phyloP scores from a whole-genome alignment of 2,888 invertebrate species.

The Drosophila paranaensis region DNA sequence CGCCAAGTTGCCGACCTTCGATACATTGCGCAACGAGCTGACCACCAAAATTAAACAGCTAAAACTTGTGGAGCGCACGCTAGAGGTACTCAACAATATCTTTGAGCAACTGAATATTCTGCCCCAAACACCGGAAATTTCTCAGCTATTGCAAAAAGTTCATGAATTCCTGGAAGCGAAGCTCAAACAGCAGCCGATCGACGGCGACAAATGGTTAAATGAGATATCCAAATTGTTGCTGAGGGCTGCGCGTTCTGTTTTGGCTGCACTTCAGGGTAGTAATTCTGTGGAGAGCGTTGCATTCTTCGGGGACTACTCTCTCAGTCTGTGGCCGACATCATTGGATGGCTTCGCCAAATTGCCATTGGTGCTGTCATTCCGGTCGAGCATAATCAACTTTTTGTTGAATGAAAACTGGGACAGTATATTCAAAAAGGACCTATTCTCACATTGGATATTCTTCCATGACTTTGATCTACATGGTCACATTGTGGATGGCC shows the following conservation, averaged over 20 bases:
- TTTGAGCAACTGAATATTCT: conserved; percentile 86
- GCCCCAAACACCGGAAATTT: conserved; percentile 88
- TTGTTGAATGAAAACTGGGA: conserved; percentile 87
- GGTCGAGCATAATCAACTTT: conserved; percentile 87
- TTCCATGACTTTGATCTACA: conserved; percentile 89
- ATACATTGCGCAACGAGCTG: conserved; percentile 66
- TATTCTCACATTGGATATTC: conserved; percentile 84
- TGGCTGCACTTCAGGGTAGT: conserved; percentile 49
- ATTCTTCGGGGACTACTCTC: conserved; percentile 35
- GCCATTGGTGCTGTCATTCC: conserved; percentile 87
- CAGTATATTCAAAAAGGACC: conserved; percentile 82
- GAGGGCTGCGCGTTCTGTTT: conserved; percentile 86
- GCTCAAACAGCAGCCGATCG: conserved; percentile 86
- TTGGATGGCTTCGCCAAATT: conserved; percentile 85
- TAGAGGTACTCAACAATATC: conserved; percentile 86
- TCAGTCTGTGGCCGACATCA: conserved; percentile 79
- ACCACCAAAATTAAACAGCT: conserved; percentile 81
- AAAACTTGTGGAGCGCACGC: conserved; percentile 87
- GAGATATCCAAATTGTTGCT: conserved; percentile 87
- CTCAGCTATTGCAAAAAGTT: conserved; percentile 87
- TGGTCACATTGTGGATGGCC: conserved; percentile 91
- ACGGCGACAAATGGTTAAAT: conserved; percentile 88
- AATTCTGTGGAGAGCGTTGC: conserved; percentile 28
- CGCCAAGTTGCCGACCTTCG: conserved; percentile 85
- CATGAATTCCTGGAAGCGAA: conserved; percentile 89